phyloP scores from a whole-genome alignment of 2,888 invertebrate genomes.

The Conistra vaccinii region DNA sequence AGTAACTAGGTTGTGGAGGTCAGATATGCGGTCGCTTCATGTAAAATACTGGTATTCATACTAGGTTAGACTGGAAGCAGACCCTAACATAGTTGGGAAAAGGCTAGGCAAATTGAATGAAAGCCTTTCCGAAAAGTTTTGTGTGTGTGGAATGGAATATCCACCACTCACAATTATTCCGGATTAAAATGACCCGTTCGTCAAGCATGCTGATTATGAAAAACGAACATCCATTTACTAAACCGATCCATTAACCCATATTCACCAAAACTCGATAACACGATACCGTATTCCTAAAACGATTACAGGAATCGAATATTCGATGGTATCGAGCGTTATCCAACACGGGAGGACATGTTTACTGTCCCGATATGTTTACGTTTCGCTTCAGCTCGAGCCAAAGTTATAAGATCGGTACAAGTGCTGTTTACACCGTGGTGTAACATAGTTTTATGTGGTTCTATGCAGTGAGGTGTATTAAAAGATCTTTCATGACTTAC shows the following conservation, averaged over 20 bases:
- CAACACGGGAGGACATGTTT: conserved; percentile 24
- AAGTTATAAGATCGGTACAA: conserved; percentile 37
- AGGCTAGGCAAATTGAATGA: not conserved
- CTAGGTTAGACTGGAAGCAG: no score
- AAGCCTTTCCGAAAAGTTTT: not conserved
- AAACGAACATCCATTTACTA: not conserved
- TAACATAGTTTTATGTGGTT: not conserved
- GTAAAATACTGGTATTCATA: no score
- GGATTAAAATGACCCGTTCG: not conserved
- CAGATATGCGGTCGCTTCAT: no score
- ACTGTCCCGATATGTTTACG: conserved; percentile 32
- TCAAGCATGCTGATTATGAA: not conserved
- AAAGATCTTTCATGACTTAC: not conserved
- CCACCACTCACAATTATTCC: not conserved
- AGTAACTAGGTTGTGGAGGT: no score
- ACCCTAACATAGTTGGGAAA: no score
- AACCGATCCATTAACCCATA: not conserved
- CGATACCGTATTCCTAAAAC: conserved; percentile 24
- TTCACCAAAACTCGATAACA: not conserved
- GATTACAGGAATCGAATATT: conserved; percentile 50
- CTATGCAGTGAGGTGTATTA: not conserved
- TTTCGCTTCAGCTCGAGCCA: conserved; percentile 31
- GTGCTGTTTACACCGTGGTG: conserved; percentile 3
- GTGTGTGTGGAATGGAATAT: not conserved
- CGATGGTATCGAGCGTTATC: conserved; percentile 20